Base-by-base conservation (phyloP, 2,797 vertebrate genomes). In the Chelonia mydas region DNA sequence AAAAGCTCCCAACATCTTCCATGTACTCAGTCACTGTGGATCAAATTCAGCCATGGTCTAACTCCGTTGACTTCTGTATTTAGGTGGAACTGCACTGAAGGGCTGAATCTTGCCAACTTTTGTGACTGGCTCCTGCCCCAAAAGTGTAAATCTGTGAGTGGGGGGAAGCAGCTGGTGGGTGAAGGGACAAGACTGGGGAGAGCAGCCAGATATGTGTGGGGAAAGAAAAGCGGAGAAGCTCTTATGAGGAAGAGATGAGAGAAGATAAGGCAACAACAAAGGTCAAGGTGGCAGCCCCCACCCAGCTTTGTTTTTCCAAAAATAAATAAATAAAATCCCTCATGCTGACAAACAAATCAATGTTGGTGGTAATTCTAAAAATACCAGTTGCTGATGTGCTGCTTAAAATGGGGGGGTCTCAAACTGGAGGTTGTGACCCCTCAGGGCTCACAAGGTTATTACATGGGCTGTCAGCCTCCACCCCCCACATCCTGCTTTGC, bases 351-450 rank as follows among this genome's bases (percentile, higher is more conserved):
- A 80, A 92, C 89, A 90, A 79, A 89, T 61, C 79, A 19, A 90
- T 85, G 50, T 82, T 95, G 96, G 92, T 86, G 84, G 54, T 84
- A 92, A 41, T 92, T 94, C 96, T 93, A 84, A 97, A 88, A 95
- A 92, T 93, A 57, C 83, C 96, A 88, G 86, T 86, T 0, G 0
- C 59, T 8, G 16, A 19, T 76, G 65, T 87, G 92, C 94, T 97
- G 92, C 94, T 87, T 94, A 92, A 95, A 92, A 94, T 96, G 95
- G 88, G 93, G 93, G 10, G 3, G 11, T 59, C 5, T 59, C 57
- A 59, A 27, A 31, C 57, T 59, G 57, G 27, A 11, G 27, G 57
- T 59, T 11, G 3, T 59, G 57, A 59, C 5, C 5, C 57, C 28
- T 28, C 57, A 59, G 27, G 57, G 11, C 25, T 13, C 27, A 57